These are phyloP conservation scores for Frankliniella intonsa DNA, from an alignment of 2,888 invertebrate genomes.

Conservation along the genomic window DNA sequence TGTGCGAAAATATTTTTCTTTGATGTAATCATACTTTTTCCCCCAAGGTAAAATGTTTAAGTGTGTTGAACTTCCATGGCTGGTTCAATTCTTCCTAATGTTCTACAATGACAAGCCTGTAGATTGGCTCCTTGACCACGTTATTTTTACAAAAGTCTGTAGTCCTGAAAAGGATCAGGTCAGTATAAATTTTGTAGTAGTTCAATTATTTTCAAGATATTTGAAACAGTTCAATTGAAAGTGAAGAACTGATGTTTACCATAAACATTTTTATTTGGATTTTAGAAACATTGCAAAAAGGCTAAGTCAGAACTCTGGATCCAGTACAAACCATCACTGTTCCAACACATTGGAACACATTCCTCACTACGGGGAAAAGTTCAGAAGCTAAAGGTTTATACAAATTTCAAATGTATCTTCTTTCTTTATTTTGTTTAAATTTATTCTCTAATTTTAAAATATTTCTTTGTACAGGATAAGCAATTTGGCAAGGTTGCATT, in stretches of 20 bases:
- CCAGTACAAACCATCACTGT: slow-evolving; percentile 83
- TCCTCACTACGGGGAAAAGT: slow-evolving; percentile 95
- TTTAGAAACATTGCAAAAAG: slow-evolving; percentile 78
- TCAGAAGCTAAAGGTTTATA: slow-evolving; percentile 80
- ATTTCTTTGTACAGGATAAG: slow-evolving; percentile 59
- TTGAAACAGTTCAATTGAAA: background rate
- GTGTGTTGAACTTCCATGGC: slow-evolving; percentile 75
- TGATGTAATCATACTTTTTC: slow-evolving; percentile 30
- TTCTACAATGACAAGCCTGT: slow-evolving; percentile 95
- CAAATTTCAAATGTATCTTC: slow-evolving; percentile 29
- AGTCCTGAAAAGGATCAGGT: slow-evolving; percentile 69
- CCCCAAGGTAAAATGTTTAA: slow-evolving; percentile 78
- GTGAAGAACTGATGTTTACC: background rate
- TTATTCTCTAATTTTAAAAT: background rate
- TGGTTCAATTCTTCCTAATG: slow-evolving; percentile 89
- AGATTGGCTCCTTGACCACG: slow-evolving; percentile 90
- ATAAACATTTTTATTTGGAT: slow-evolving; percentile 39
- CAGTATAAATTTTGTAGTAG: slow-evolving; percentile 45
- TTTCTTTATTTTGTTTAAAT: background rate
- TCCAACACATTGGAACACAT: slow-evolving; percentile 92
- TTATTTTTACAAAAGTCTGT: slow-evolving; percentile 86
- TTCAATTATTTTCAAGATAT: slow-evolving; percentile 33
- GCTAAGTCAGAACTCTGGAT: slow-evolving; percentile 75
- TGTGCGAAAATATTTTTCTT: background rate
- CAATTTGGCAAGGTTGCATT: slow-evolving; percentile 79